Base-by-base conservation (phyloP, 2,888 invertebrate species). In the Congeria kusceri region DNA sequence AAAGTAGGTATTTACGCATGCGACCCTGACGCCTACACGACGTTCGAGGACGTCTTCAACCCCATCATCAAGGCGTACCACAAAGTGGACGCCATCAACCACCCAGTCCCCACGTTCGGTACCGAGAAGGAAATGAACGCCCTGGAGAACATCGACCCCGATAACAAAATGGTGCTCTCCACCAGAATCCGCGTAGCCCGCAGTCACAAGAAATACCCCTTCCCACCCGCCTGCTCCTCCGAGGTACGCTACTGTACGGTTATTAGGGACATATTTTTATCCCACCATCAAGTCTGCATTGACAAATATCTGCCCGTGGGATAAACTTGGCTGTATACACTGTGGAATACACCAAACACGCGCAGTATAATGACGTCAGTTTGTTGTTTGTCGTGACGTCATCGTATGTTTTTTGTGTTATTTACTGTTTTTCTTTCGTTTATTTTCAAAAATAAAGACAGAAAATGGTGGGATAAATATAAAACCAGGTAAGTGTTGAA, bases 11-110 rank as follows among this genome's bases (percentile, higher is more conserved):
- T 99, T 95, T 99, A 99, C 94, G 99, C 99, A 76, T 98, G 98
- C 78, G 99, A 99, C 94, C 98, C 98, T 84, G 98, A 99, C 94
- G 94, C 98, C 71, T 99, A 99, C 95, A 96, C 96, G 89, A 95
- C 96, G 72, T 99, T 99, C 94, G 95, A 97, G 84, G 97, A 97
- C 74, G 95, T 99, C 88, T 99, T 99, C 94, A 98, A 99, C 95
- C 98, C 98, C 94, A 97, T 99, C 95, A 99, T 99, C 94, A 98
- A 89, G 69, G 85, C 85, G 32, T 89, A 88, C 76, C 90, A 91
- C 79, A 87, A 87, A 46, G 81, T 86, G 11, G 66, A 77, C 20
- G 63, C 53, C 20, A 84, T 83, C 28, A 66, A 78, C 44, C 99
- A 99, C 94, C 95, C 97, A 83, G 96, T 96, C 95, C 96, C 98